Evolutionary conservation across 2,888 invertebrate genomes (phyloP).

Genomic region (Prosapia bicincta): DNA sequence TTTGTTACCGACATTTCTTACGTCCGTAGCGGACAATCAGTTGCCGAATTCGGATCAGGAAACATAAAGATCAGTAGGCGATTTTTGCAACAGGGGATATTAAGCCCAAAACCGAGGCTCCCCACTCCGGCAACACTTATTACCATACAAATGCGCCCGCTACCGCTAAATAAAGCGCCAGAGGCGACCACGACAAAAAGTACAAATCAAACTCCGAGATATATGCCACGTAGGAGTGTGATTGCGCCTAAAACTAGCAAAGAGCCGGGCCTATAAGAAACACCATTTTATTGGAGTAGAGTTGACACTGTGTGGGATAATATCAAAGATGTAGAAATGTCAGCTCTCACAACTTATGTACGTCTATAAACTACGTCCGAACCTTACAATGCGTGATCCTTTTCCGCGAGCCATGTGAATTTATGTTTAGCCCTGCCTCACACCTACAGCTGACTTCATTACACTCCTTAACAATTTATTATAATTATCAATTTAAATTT

Average conservation of each 20-base stretch:
- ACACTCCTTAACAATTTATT: neutral
- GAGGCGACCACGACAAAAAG: neutral
- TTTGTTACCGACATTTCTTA: no score
- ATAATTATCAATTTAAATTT: neutral
- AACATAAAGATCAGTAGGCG: no score
- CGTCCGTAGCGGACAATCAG: no score
- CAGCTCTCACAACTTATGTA: neutral
- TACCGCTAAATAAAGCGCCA: neutral
- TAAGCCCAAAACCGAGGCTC: neutral
- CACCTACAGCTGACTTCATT: neutral
- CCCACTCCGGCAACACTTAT: slow-evolving; percentile 3
- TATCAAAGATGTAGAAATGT: neutral
- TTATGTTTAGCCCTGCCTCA: neutral
- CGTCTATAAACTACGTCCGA: neutral
- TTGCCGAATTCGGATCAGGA: no score
- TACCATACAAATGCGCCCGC: slow-evolving; percentile 5
- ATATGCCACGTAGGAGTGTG: neutral
- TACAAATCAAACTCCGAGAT: neutral
- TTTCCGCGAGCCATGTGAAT: neutral
- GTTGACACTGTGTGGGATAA: neutral
- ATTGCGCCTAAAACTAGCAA: neutral
- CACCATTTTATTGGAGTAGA: neutral
- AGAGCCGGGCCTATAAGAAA: neutral
- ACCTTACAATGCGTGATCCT: neutral
- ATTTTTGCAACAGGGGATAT: no score